These are phyloP conservation scores for Hylomyscus alleni DNA, from an alignment of 2,797 vertebrate genomes.

Conservation along the genomic window DNA sequence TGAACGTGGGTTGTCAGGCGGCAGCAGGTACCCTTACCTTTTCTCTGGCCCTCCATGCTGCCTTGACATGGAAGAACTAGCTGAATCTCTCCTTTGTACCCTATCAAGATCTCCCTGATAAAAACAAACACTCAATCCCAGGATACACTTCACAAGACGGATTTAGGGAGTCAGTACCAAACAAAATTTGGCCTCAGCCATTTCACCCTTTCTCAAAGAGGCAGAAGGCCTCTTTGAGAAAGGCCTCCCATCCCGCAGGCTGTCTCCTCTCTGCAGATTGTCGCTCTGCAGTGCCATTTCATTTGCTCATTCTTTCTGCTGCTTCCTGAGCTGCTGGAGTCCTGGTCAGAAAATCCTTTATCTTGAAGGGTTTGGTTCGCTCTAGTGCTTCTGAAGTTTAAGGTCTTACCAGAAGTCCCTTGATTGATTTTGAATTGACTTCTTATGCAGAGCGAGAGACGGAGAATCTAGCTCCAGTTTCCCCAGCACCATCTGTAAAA, in stretches of 20 bases:
- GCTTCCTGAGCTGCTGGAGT: not conserved
- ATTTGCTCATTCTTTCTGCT: not conserved
- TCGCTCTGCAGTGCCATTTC: too few relatives aligned
- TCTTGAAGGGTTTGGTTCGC: not conserved
- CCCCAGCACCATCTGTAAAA: not conserved
- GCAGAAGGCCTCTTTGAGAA: not conserved
- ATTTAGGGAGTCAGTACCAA: not conserved
- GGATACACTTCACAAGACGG: not conserved
- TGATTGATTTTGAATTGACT: not conserved
- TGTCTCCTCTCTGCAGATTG: not conserved
- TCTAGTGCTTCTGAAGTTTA: not conserved
- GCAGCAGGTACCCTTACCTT: not conserved
- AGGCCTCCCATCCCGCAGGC: not conserved
- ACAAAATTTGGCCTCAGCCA: not conserved
- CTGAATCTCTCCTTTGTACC: not conserved
- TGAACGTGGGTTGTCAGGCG: not conserved
- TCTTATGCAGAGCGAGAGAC: not conserved
- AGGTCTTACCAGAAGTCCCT: not conserved
- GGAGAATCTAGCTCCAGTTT: not conserved
- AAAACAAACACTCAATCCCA: not conserved
- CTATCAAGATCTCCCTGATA: not conserved
- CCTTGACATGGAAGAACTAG: not conserved
- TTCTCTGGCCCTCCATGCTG: not conserved
- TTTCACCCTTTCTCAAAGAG: not conserved
- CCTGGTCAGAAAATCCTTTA: not conserved